phyloP scores from a whole-genome alignment of 2,797 vertebrate genomes.

The Picus viridis region DNA sequence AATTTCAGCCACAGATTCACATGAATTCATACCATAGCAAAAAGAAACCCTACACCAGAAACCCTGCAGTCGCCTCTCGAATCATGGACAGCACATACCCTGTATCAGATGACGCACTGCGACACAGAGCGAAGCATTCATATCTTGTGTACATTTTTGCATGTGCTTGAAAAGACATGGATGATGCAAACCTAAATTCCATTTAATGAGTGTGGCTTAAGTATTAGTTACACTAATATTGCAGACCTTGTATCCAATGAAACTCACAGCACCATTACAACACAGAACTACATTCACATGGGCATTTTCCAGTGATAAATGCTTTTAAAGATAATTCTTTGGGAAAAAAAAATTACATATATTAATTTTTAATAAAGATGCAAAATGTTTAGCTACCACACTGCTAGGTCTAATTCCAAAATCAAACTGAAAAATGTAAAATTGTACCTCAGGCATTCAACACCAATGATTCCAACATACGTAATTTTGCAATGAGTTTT shows the following conservation, averaged over 20 bases:
- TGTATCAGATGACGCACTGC: background rate
- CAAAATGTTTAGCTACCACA: background rate
- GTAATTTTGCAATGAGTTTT: background rate
- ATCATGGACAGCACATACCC: accelerated
- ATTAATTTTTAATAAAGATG: background rate
- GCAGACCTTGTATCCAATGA: background rate
- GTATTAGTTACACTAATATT: background rate
- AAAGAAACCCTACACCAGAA: background rate
- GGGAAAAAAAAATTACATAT: background rate
- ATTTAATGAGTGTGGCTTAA: background rate
- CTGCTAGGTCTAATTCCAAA: background rate
- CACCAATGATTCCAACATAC: background rate
- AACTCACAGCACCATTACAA: background rate
- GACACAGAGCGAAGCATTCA: background rate
- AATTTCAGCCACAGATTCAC: background rate
- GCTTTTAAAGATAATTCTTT: background rate
- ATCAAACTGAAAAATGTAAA: background rate
- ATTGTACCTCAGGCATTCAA: background rate
- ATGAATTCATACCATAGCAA: background rate
- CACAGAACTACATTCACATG: background rate
- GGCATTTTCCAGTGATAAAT: background rate
- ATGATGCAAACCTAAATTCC: background rate
- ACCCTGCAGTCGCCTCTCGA: background rate
- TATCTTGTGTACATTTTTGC: background rate
- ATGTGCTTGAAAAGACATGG: background rate